Base-by-base conservation (phyloP, 2,113 vertebrate species). In the Uropsilus gracilis region DNA sequence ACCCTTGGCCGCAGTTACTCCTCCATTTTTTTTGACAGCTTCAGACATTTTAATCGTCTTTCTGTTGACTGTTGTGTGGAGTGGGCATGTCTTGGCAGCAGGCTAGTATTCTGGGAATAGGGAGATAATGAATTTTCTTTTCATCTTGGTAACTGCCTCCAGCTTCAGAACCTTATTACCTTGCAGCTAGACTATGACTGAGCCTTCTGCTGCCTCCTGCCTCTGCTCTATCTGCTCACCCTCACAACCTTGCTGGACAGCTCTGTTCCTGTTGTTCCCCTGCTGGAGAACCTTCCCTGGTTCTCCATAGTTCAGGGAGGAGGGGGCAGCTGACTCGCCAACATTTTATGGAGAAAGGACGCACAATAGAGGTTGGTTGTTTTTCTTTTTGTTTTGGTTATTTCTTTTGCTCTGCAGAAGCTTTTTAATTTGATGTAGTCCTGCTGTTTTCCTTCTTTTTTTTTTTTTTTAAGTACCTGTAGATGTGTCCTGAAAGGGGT, bases 31-130 rank as follows among this genome's bases (percentile, higher is more conserved):
- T 87, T 16, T 66, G 81, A 84, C 20, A 34, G 14, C 17, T 34
- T 71, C 48, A 50, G 34, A 26, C 16, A 6, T 75, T 73, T 55
- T 46, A 2, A 34, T 8, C 61, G 28, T 22, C 42, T 28, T 68
- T 26, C 32, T 44, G 24, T 69, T 26, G 50, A 61, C 30, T 20
- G 0, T 53, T n/a, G 0, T 0, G 6, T 12, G 28, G n/a, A 50
- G 39, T 68, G 59, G 68, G 48, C 0, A 0, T 1, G 1, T n/a
- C 5, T n/a, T 18, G 34, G 0, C n/a, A n/a, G 37, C 8, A 1
- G 9, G 28, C 59, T 17, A 42, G n/a, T 18, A 0, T 57, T 42
- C 71, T 42, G 53, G 34, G 63, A 34, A 50, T 73, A 42, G 11
- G 0, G 26, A 37, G 73, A 26, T 26, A 10, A 63, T 2, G 46